phyloP scores from a whole-genome alignment of 2,113 vertebrate genomes.

The Camelus bactrianus region DNA sequence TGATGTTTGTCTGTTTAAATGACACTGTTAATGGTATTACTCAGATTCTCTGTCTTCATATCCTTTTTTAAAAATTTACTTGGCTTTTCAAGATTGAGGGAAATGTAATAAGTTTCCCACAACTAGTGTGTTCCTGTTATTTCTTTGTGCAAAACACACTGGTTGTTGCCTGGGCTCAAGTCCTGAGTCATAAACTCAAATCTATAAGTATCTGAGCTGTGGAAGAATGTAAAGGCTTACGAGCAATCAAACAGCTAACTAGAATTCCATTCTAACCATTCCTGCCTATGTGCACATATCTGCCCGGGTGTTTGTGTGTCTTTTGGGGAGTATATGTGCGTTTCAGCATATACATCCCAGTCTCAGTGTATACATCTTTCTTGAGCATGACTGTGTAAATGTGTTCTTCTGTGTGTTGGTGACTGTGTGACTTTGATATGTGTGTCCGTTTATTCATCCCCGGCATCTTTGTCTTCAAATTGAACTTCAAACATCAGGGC shows the following conservation, averaged over 20 bases:
- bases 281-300: not conserved
- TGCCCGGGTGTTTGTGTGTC: not conserved
- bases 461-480: constrained; percentile 19
- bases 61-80: not conserved
- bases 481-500: not conserved
- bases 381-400: not conserved
- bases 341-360: not conserved
- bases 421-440: not conserved
- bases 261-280: not conserved
- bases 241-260: not conserved
- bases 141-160: not conserved
- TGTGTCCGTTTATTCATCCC: not conserved
- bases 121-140: constrained; percentile 9
- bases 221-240: constrained; percentile 1
- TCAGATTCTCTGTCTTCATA: not conserved
- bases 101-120: not conserved
- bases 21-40: not conserved
- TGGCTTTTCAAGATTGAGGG: constrained; percentile 17
- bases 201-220: not conserved
- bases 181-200: not conserved
- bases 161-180: not conserved
- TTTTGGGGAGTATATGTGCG: not conserved
- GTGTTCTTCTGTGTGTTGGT: not conserved
- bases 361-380: not conserved
- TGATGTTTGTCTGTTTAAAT: constrained; percentile 47